Evolutionary conservation across 2,888 invertebrate genomes (phyloP).

Genomic region (Heliconius hortense): DNA sequence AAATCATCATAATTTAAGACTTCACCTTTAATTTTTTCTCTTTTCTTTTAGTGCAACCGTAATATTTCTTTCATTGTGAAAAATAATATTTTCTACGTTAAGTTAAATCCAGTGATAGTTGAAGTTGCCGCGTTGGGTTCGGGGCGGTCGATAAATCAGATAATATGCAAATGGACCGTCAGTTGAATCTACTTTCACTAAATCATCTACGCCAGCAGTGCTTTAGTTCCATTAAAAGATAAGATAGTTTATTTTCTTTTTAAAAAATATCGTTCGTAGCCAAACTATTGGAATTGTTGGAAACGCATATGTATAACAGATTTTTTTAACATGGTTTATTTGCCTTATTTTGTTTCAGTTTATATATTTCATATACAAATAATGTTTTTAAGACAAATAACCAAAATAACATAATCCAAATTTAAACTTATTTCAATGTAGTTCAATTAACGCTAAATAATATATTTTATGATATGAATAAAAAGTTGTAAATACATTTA

Average conservation of each 20-base stretch:
- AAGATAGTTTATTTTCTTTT: conserved; percentile 35
- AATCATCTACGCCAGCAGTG: conserved; percentile 38
- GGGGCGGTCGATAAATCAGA: conserved; percentile 38
- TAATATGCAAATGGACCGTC: conserved; percentile 41
- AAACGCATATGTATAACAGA: conserved; percentile 9
- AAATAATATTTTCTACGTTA: conserved; percentile 19
- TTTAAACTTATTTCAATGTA: too few relatives aligned
- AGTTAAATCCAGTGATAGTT: conserved; percentile 22
- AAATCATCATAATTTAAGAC: background rate
- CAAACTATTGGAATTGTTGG: conserved; percentile 9
- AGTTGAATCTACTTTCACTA: conserved; percentile 35
- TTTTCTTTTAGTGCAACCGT: background rate
- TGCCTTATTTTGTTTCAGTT: background rate
- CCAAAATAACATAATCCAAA: too few relatives aligned
- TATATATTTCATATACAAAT: too few relatives aligned
- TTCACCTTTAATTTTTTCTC: background rate
- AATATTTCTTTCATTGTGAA: conserved; percentile 4
- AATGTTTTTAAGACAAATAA: too few relatives aligned
- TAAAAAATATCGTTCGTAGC: conserved; percentile 23
- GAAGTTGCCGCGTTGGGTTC: conserved; percentile 21
- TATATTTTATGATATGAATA: too few relatives aligned
- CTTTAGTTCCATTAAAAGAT: conserved; percentile 41
- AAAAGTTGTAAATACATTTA: too few relatives aligned
- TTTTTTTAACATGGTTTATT: background rate
- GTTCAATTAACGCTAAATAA: too few relatives aligned